Base-by-base conservation (phyloP, 2,113 vertebrate species). In the Todiramphus saurophagus region DNA sequence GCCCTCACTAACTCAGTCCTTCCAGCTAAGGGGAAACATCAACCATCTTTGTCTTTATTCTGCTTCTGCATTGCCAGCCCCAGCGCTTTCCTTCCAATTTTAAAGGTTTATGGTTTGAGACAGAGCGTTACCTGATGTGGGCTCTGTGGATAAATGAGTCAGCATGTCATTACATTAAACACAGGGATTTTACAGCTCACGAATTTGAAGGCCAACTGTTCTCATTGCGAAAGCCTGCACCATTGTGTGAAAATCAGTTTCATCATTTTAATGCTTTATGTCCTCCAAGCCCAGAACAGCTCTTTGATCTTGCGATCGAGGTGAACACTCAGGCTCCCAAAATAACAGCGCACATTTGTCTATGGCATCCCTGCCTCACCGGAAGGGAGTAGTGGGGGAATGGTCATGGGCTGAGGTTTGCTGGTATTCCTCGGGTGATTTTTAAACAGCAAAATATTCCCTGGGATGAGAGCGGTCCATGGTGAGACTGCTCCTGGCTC, bases 401-500 rank as follows among this genome's bases (percentile, higher is more conserved):
- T 8, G 27, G 10, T 33, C 1, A 0, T 41, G 66, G 60, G 10
- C 20, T 83, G 87, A 27, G 21, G 23, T 80, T 74, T 77, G 11
- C 28, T 63, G 24, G 3, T 69, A 58, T 17, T 83, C 37, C 55
- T 50, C 5, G 1, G 23, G 3, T 46, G 69, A 35, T 44, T 73
- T 51, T 39, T 59, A 10, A 53, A 41, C 31, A 48, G 13, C 13
- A 75, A 30, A 87, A 51, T 27, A 14, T 56, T 58, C 43, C 58
- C 58, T 83, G 53, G 33, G 14, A 35, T 60, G 30, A 68, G 16
- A 85, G 15, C 0, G 0, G 13, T 33, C 20, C 0, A 0, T 35
- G 25, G 16, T 30, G 58, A 91, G 53, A 59, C 19, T 90, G 27
- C 50, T 80, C 3, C 25, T 13, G 16, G 6, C 11, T 39, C 43